A percentile compares a stretch with the other conserved stretches of the same genome.
Conservation (phyloP, 1,140 invertebrate genomes). For the Atopsyche davidsoni region DNA sequence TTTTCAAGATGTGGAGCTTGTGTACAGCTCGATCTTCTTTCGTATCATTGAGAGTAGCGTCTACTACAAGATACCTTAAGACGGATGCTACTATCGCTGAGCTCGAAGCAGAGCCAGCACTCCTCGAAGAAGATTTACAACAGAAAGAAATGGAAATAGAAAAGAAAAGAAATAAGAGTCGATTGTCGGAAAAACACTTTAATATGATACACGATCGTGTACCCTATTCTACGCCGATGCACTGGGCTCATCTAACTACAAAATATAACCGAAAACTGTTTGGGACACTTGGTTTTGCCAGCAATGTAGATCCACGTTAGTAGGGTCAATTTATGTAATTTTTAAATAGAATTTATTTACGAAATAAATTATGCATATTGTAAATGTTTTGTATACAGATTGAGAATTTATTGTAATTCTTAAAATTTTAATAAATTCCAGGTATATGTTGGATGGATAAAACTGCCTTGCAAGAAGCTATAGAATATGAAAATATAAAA, state of each 20-base stretch:
- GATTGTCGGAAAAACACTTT: conserved; percentile 45
- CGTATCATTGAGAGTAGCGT: too few relatives aligned
- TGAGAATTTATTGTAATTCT: conserved; percentile 8
- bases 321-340: not conserved
- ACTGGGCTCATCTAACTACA: conserved; percentile 49
- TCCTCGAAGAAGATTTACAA: conserved; percentile 31
- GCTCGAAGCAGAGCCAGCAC: not conserved
- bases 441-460: conserved; percentile 54
- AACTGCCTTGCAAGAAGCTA: conserved; percentile 49
- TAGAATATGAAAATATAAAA: conserved; percentile 56
- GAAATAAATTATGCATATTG: not conserved
- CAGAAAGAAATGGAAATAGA: conserved; percentile 37
- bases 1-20: too few relatives aligned
- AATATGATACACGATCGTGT: conserved; percentile 47
- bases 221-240: conserved; percentile 46
- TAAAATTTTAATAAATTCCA: conserved; percentile 11
- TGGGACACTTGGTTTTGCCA: conserved; percentile 52
- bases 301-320: conserved; percentile 41
- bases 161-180: conserved; percentile 54
- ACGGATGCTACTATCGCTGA: conserved; percentile 9
- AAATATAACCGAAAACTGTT: conserved; percentile 54
- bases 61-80: conserved; percentile 3
- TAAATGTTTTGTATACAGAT: too few relatives aligned
- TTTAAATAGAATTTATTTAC: not conserved
- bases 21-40: too few relatives aligned